These are phyloP conservation scores for Solea solea DNA, from an alignment of 2,113 vertebrate species.

Conservation along the genomic window DNA sequence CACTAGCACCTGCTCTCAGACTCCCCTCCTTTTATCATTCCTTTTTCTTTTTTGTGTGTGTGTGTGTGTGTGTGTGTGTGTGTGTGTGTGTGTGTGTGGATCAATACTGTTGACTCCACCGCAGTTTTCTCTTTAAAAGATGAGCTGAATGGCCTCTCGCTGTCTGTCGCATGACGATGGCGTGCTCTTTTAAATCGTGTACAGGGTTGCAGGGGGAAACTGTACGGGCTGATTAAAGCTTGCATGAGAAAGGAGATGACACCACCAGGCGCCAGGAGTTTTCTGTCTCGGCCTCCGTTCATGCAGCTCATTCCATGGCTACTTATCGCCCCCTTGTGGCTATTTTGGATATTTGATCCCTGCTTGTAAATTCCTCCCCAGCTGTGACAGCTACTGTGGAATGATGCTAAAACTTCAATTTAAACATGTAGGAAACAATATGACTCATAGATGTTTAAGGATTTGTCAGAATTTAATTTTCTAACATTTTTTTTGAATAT, in stretches of 20 bases:
- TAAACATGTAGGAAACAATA: background rate
- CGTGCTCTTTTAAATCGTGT: constrained; percentile 58
- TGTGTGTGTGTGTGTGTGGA: constrained; percentile 24
- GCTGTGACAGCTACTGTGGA: background rate
- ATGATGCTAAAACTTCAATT: background rate
- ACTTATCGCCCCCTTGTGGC: constrained; percentile 69
- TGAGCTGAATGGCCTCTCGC: constrained; percentile 49
- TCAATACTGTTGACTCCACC: constrained; percentile 73
- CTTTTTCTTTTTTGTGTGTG: constrained; percentile 9
- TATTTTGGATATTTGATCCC: background rate
- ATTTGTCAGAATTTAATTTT: too few relatives aligned
- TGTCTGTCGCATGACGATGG: constrained; percentile 44
- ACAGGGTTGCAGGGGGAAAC: constrained; percentile 42
- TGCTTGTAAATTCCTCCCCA: background rate
- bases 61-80: background rate
- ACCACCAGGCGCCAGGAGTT: constrained; percentile 27
- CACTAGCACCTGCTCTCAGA: constrained; percentile 76
- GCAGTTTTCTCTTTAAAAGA: constrained; percentile 61
- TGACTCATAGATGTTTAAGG: too few relatives aligned
- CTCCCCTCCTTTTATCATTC: constrained; percentile 61
- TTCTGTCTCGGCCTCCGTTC: background rate
- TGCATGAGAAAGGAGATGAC: constrained; percentile 43
- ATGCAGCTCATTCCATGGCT: constrained; percentile 25
- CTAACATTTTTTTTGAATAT: background rate
- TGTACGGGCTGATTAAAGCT: constrained; percentile 59